Evolutionary conservation across 1,140 invertebrate species (phyloP).

Genomic region (Euura saliciscinereae): DNA sequence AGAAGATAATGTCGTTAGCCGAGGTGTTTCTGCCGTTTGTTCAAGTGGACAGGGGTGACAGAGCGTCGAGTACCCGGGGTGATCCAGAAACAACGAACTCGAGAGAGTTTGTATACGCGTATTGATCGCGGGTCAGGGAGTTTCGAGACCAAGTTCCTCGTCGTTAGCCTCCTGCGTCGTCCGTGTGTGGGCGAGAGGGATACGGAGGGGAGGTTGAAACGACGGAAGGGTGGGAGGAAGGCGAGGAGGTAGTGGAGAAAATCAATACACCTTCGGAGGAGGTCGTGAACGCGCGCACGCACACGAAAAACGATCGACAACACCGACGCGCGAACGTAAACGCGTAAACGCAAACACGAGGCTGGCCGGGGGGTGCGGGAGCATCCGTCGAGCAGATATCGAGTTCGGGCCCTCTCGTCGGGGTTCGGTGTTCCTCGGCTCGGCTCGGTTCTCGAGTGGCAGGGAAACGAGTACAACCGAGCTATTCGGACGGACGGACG

Average conservation of each 20-base stretch:
- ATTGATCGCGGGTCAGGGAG: constrained; percentile 6
- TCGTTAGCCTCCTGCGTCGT: constrained; percentile 3
- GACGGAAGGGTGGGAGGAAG: not conserved
- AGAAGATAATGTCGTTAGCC: too few relatives aligned
- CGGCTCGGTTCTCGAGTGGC: not conserved
- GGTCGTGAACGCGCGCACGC: constrained; percentile 2
- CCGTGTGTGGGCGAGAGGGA: not conserved
- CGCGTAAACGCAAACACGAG: not conserved
- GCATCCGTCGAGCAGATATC: not conserved
- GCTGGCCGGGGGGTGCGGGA: not conserved
- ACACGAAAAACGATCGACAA: constrained; percentile 8
- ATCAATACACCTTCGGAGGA: constrained; percentile 39
- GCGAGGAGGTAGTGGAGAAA: constrained; percentile 28
- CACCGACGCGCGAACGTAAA: not conserved
- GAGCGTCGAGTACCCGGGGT: not conserved
- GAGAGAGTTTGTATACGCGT: not conserved
- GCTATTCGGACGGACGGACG: not conserved
- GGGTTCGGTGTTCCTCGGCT: not conserved
- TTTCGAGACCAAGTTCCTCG: not conserved
- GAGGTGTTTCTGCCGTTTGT: not conserved
- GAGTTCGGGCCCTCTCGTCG: not conserved
- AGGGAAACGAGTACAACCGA: not conserved
- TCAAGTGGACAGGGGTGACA: not conserved
- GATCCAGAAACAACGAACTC: not conserved
- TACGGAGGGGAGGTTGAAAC: constrained; percentile 12